Evolutionary conservation across 2,113 vertebrate genomes (phyloP).

Genomic region (Dicentrarchus labrax): DNA sequence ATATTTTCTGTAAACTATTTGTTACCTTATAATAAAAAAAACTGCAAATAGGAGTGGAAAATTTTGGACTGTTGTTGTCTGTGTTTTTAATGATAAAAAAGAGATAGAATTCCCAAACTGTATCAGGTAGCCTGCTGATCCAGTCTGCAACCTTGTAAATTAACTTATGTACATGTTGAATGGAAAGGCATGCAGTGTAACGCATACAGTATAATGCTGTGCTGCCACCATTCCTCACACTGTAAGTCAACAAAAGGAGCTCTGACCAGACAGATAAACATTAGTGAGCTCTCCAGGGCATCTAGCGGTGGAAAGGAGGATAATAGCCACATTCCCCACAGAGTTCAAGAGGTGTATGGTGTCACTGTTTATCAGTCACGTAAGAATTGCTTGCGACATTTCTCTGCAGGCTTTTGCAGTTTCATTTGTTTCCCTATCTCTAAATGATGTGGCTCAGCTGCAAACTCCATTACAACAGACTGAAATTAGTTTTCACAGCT

Average conservation of each 20-base stretch:
- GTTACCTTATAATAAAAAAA: neutral
- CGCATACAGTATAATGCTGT: neutral
- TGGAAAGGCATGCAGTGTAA: slow-evolving; percentile 13
- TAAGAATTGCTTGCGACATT: slow-evolving; percentile 64
- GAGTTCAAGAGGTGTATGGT: slow-evolving; percentile 59
- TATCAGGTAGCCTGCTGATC: neutral
- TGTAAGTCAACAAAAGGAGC: slow-evolving; percentile 41
- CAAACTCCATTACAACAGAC: slow-evolving; percentile 70
- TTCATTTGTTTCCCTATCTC: slow-evolving; percentile 70
- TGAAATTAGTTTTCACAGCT: slow-evolving; percentile 75
- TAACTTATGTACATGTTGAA: slow-evolving; percentile 10
- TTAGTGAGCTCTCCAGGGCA: slow-evolving; percentile 48
- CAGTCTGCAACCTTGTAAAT: slow-evolving; percentile 18
- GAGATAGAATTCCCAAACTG: neutral
- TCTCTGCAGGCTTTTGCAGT: slow-evolving; percentile 66
- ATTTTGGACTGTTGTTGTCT: neutral
- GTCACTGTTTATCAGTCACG: slow-evolving; percentile 67
- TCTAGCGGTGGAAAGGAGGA: slow-evolving; percentile 38
- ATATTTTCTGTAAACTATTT: neutral
- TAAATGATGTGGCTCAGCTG: slow-evolving; percentile 71
- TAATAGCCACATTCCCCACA: slow-evolving; percentile 46
- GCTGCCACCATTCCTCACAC: slow-evolving; percentile 17
- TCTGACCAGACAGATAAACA: slow-evolving; percentile 62
- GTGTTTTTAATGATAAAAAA: neutral
- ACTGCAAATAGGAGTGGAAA: neutral